Conservation (phyloP, 2,888 invertebrate species). For the Gibbula magus region DNA sequence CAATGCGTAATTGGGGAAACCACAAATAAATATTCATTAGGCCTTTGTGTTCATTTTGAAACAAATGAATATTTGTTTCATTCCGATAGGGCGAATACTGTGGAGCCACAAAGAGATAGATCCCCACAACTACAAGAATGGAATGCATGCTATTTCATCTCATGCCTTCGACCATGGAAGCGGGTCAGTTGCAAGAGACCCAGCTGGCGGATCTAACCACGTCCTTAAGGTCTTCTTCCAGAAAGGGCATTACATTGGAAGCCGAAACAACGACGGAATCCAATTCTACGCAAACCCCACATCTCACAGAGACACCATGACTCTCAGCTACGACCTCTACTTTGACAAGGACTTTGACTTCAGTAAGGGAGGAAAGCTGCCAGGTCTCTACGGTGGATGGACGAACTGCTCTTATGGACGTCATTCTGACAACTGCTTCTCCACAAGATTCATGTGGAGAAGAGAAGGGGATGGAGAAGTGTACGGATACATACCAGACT, state of each 20-base stretch:
- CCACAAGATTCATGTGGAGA: slow-evolving; percentile 58
- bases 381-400: slow-evolving; percentile 52
- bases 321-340: slow-evolving; percentile 43
- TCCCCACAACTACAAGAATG: too few relatives aligned
- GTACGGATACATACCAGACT: slow-evolving; percentile 48
- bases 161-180: slow-evolving; percentile 38
- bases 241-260: not conserved
- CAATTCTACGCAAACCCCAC: slow-evolving; percentile 47
- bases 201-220: slow-evolving; percentile 6
- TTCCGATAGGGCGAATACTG: too few relatives aligned
- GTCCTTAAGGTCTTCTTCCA: slow-evolving; percentile 14
- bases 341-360: slow-evolving; percentile 26
- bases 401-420: slow-evolving; percentile 51
- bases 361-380: slow-evolving; percentile 51
- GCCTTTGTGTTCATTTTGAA: too few relatives aligned
- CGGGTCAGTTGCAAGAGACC: slow-evolving; percentile 34
- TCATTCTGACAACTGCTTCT: slow-evolving; percentile 49
- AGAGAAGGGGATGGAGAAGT: slow-evolving; percentile 51
- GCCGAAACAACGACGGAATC: slow-evolving; percentile 38
- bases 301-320: slow-evolving; percentile 24
- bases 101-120: too few relatives aligned
- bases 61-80: too few relatives aligned
- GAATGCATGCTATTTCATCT: too few relatives aligned
- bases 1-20: too few relatives aligned
- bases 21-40: too few relatives aligned